Base-by-base conservation (phyloP, 1,140 invertebrate genomes). In the Diuraphis noxia region DNA sequence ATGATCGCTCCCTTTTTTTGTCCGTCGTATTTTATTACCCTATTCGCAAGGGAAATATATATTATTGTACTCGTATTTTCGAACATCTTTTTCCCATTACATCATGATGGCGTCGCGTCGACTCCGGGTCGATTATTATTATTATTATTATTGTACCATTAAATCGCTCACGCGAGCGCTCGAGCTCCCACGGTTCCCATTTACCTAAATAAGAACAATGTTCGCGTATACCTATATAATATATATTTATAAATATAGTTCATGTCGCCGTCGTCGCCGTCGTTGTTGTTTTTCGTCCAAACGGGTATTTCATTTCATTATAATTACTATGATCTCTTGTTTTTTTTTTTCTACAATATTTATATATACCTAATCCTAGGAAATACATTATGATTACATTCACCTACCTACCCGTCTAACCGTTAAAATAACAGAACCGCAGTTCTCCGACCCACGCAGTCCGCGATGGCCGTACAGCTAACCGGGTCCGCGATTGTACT, bases 131-230 rank as follows among this genome's bases (percentile, higher is more conserved):
- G 9, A 34, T 85, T 86, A 49, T 49, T n/a, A 8, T 34, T 86
- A 19, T 85, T 86, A 86, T 36, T n/a, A 19, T 34, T 85, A 34
- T 34, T 86, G 17, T 85, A 84, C 38, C 43, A 86, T 86, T 49
- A 86, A 86, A 86, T 49, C 43, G 43, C 84, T 86, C 43, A 86
- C 84, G 84, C 43, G 43, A 49, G 49, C 84, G 21, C n/a, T n/a
- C n/a, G 8, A 49, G 43, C 84, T 86, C 84, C 84, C 84, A 86
- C 84, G 84, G 43, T 46, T 84, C 40, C 81, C n/a, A 21, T 30
- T 30, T 41, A 30, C 23, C 41, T 30, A 34, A n/a, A 72, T 72
- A 72, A 72, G 30, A 56, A 63, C 56, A 72, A 72, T 72, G 19
- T 82, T 82, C 10, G 10, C 13, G 82, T 41, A 40, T 21, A 19